A percentile compares a stretch with the other conserved stretches of the same genome.
phyloP scores from a whole-genome alignment of 1,140 invertebrate species.

The Brachionus koreanus region DNA sequence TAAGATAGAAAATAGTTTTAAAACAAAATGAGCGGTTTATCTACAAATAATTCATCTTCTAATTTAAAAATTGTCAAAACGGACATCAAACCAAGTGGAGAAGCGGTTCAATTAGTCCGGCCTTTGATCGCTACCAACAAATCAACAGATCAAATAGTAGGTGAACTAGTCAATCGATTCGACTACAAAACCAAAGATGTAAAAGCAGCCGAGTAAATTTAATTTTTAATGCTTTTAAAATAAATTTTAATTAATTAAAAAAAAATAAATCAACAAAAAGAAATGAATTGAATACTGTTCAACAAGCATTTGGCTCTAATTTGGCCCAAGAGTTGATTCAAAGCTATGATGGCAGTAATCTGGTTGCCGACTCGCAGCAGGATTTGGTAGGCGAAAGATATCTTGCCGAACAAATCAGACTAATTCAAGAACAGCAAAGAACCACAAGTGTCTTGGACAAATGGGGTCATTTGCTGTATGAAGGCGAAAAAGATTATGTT shows the following conservation, averaged over 20 bases:
- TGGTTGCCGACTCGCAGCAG: slow-evolving; percentile 26
- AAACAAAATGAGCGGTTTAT: slow-evolving; percentile 33
- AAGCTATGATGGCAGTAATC: slow-evolving; percentile 39
- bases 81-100: slow-evolving; percentile 30
- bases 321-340: slow-evolving; percentile 37
- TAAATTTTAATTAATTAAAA: neutral
- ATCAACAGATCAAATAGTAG: slow-evolving; percentile 29
- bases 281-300: slow-evolving; percentile 24
- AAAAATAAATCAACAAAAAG: neutral
- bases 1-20: slow-evolving; percentile 19
- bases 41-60: neutral
- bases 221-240: neutral
- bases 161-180: slow-evolving; percentile 11
- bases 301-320: slow-evolving; percentile 43
- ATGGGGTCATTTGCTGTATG: slow-evolving; percentile 43
- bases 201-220: slow-evolving; percentile 17
- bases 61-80: slow-evolving; percentile 42
- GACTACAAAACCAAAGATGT: slow-evolving; percentile 32
- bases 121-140: neutral
- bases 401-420: slow-evolving; percentile 34
- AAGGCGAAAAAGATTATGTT: slow-evolving; percentile 26
- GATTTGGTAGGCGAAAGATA: slow-evolving; percentile 43
- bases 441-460: slow-evolving; percentile 26
- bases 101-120: slow-evolving; percentile 38
- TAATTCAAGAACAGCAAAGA: slow-evolving; percentile 37